Conservation (phyloP, 2,888 invertebrate genomes). For the Taenaris catops region DNA sequence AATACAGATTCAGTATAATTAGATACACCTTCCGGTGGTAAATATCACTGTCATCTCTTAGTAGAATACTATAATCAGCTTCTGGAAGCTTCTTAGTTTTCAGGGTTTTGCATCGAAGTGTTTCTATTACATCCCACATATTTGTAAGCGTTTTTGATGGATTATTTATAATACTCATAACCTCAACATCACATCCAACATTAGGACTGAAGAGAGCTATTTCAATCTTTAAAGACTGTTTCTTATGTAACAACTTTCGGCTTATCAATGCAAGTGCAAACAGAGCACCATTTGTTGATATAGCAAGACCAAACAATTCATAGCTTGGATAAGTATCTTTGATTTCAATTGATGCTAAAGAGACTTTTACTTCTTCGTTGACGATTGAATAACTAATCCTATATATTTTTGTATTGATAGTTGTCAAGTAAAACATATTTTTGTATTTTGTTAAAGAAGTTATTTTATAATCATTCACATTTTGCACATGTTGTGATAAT, state of each 20-base stretch:
- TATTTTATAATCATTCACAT: conserved; percentile 56
- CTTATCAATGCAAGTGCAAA: conserved; percentile 40
- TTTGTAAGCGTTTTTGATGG: conserved; percentile 41
- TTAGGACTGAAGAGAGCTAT: conserved; percentile 38
- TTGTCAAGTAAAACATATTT: conserved; percentile 37
- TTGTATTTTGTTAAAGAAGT: conserved; percentile 35
- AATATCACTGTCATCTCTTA: conserved; percentile 34
- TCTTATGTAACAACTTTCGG: conserved; percentile 42
- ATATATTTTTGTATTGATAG: conserved; percentile 46
- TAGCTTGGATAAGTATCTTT: conserved; percentile 39
- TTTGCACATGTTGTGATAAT: conserved; percentile 39
- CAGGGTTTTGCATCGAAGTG: conserved; percentile 44
- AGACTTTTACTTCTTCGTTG: conserved; percentile 29
- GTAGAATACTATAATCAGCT: conserved; percentile 38
- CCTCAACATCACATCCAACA: conserved; percentile 30
- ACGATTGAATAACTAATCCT: conserved; percentile 33
- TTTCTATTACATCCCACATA: conserved; percentile 55
- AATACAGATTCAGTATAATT: conserved; percentile 38
- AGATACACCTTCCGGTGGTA: conserved; percentile 56
- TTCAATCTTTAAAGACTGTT: conserved; percentile 40
- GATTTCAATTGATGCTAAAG: conserved; percentile 29
- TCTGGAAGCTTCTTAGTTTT: conserved; percentile 45
- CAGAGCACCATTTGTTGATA: conserved; percentile 43
- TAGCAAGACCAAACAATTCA: conserved; percentile 41
- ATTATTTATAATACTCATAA: conserved; percentile 41